These are phyloP conservation scores for Drosophila villosipedis DNA, from an alignment of 2,888 invertebrate genomes.

Conservation along the genomic window DNA sequence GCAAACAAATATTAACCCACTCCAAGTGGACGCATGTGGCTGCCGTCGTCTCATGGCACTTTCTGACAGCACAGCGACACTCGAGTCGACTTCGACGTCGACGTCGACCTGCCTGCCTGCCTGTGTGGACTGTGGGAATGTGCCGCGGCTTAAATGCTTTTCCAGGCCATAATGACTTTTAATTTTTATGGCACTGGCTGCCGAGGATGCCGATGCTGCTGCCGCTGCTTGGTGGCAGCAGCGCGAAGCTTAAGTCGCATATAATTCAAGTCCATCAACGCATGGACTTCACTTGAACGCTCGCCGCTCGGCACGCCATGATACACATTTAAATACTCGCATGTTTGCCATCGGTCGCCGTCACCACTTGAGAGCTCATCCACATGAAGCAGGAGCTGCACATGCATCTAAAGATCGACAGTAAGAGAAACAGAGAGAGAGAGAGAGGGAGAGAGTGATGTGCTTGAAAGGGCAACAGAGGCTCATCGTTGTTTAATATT, in stretches of 20 bases:
- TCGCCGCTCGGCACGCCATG: slow-evolving; percentile 66
- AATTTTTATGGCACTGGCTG: slow-evolving; percentile 81
- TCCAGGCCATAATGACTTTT: slow-evolving; percentile 82
- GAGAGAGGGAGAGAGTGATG: slow-evolving; percentile 10
- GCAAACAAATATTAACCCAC: slow-evolving; percentile 85
- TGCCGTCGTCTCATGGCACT: slow-evolving; percentile 79
- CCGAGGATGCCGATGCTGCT: slow-evolving; percentile 67
- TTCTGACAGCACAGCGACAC: slow-evolving; percentile 78
- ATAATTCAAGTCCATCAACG: slow-evolving; percentile 83
- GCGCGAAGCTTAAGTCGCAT: slow-evolving; percentile 78
- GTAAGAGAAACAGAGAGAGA: slow-evolving; percentile 5
- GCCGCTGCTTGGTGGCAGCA: slow-evolving; percentile 43
- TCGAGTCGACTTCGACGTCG: slow-evolving; percentile 52
- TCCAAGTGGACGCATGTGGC: slow-evolving; percentile 80
- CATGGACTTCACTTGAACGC: slow-evolving; percentile 74
- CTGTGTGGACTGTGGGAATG: slow-evolving; percentile 73
- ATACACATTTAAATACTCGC: slow-evolving; percentile 80
- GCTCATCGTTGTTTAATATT: slow-evolving; percentile 75
- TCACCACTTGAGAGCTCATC: slow-evolving; percentile 70
- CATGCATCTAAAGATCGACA: slow-evolving; percentile 39
- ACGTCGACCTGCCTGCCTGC: slow-evolving; percentile 26
- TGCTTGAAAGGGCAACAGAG: slow-evolving; percentile 69
- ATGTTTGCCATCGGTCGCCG: slow-evolving; percentile 62
- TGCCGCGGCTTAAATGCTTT: slow-evolving; percentile 78
- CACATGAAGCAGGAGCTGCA: slow-evolving; percentile 44